These are phyloP conservation scores for Sebastes iracundus DNA, from an alignment of 2,797 vertebrate species.

Conservation along the genomic window DNA sequence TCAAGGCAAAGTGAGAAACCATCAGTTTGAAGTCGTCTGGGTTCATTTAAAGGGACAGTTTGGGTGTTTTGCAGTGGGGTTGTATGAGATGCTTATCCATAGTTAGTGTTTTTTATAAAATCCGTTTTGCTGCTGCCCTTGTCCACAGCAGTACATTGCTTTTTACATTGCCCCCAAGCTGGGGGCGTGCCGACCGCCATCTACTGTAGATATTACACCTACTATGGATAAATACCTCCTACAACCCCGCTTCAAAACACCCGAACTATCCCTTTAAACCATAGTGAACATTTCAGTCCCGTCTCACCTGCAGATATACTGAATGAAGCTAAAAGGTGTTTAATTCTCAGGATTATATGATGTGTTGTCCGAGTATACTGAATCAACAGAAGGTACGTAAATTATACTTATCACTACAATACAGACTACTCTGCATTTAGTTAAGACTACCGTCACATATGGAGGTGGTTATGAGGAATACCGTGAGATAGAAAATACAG, in stretches of 20 bases:
- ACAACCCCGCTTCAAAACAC: neutral
- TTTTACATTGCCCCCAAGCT: too few species aligned
- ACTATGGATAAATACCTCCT: neutral
- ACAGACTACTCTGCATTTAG: slow-evolving; percentile 17
- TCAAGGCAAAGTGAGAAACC: slow-evolving; percentile 24
- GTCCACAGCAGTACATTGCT: too few species aligned
- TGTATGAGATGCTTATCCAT: accelerated
- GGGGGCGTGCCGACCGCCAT: too few species aligned
- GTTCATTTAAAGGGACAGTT: neutral
- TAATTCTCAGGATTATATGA: neutral
- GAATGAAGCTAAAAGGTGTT: neutral
- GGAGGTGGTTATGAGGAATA: neutral
- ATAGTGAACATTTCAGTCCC: neutral
- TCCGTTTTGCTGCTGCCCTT: too few species aligned
- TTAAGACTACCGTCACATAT: neutral
- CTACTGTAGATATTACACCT: too few species aligned
- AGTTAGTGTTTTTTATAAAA: too few species aligned
- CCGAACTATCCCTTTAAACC: neutral
- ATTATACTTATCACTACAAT: neutral
- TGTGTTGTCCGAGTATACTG: neutral
- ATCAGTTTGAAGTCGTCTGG: neutral
- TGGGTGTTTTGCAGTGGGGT: too few species aligned
- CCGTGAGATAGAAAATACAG: slow-evolving; percentile 2
- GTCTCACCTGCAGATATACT: slow-evolving; percentile 7
- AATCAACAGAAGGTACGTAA: neutral